These are phyloP conservation scores for Tupaia chinensis DNA, from an alignment of 2,113 vertebrate genomes.

Conservation along the genomic window DNA sequence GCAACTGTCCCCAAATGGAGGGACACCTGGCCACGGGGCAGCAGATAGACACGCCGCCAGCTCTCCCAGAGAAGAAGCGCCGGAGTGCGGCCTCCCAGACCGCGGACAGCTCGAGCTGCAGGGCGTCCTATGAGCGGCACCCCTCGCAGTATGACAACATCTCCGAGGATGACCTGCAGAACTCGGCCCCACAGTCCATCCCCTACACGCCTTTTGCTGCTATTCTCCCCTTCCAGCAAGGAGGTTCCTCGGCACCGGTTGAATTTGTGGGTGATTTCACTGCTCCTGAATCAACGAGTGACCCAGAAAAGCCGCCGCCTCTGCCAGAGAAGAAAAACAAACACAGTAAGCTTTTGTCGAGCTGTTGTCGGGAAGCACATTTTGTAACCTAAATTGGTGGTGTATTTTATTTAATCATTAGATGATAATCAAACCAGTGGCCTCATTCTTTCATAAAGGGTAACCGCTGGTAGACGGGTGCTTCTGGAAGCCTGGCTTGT, in stretches of 20 bases:
- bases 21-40: constrained; percentile 47
- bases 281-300: constrained; percentile 85
- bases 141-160: constrained; percentile 97
- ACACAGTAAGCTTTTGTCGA: constrained; percentile 92
- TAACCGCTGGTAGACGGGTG: background rate
- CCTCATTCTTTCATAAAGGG: background rate
- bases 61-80: constrained; percentile 96
- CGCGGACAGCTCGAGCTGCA: constrained; percentile 86
- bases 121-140: constrained; percentile 92
- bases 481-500: constrained; percentile 14
- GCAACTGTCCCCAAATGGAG: constrained; percentile 84
- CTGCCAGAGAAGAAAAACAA: constrained; percentile 98
- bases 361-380: background rate
- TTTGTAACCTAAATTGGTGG: too few species aligned
- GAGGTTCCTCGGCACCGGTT: constrained; percentile 86
- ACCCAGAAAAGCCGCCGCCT: constrained; percentile 94
- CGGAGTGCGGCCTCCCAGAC: constrained; percentile 90
- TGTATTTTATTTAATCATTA: accelerated
- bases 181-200: constrained; percentile 58
- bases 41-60: constrained; percentile 91
- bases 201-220: constrained; percentile 91
- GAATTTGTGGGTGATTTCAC: constrained; percentile 90
- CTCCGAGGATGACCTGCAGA: constrained; percentile 93
- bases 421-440: background rate
- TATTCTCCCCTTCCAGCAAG: constrained; percentile 91